Evolutionary conservation across 2,797 vertebrate genomes (phyloP).

Genomic region (Chelidonichthys spinosus): DNA sequence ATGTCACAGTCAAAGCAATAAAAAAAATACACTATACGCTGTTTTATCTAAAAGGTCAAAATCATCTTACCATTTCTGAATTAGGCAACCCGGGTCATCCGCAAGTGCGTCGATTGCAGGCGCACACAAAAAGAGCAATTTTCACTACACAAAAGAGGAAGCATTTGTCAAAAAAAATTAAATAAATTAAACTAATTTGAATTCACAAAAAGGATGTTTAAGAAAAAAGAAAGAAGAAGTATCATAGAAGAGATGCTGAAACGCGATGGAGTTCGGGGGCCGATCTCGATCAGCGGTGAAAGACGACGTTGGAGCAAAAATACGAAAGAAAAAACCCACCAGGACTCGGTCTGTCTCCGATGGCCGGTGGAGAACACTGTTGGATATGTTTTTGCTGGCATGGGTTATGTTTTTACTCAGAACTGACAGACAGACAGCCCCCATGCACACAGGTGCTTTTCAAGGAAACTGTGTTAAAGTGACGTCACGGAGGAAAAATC

Average conservation of each 20-base stretch:
- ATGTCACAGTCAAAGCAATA: constrained; percentile 1
- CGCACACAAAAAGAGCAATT: constrained; percentile 52
- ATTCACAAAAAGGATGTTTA: constrained; percentile 29
- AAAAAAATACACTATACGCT: not conserved
- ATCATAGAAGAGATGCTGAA: constrained; percentile 32
- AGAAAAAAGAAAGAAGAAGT: constrained; percentile 22
- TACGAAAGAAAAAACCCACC: not conserved
- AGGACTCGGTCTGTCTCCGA: constrained; percentile 63
- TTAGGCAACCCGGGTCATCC: constrained; percentile 73
- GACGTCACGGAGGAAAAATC: constrained; percentile 82
- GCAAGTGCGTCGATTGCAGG: constrained; percentile 57
- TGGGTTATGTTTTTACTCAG: constrained; percentile 85
- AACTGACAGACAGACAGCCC: constrained; percentile 83
- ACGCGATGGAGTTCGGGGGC: constrained; percentile 19
- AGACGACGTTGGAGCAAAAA: constrained; percentile 41
- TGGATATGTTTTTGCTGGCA: constrained; percentile 82
- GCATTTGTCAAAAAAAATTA: constrained; percentile 31
- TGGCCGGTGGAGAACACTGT: constrained; percentile 79
- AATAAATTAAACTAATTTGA: constrained; percentile 49
- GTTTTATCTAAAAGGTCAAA: constrained; percentile 41
- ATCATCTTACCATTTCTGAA: constrained; percentile 77
- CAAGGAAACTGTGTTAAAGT: constrained; percentile 87
- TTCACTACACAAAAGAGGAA: constrained; percentile 55
- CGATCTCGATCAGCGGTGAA: constrained; percentile 21
- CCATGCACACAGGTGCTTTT: constrained; percentile 87